These are phyloP conservation scores for Sitophilus oryzae DNA, from an alignment of 1,140 invertebrate genomes.

Conservation along the genomic window DNA sequence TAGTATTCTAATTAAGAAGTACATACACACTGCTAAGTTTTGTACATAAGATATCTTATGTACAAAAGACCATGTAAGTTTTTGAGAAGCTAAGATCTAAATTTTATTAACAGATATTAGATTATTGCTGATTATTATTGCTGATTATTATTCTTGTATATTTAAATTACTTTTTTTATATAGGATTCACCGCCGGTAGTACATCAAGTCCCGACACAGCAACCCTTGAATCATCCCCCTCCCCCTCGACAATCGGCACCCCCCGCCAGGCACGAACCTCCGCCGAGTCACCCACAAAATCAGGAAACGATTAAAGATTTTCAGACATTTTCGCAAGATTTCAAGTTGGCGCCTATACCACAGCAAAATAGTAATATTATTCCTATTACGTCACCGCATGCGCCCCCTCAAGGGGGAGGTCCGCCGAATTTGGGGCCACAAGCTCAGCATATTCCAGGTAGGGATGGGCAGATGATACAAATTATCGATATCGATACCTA, in stretches of 20 bases:
- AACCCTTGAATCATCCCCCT: background rate
- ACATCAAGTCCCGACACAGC: slow-evolving; percentile 2
- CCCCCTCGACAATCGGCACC: slow-evolving; percentile 21
- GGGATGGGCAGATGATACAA: too few relatives aligned
- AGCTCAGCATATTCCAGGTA: too few relatives aligned
- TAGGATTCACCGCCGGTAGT: background rate
- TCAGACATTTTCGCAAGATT: slow-evolving; percentile 50
- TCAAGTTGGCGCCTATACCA: slow-evolving; percentile 44
- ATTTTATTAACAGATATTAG: background rate
- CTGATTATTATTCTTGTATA: background rate
- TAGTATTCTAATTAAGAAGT: too few relatives aligned
- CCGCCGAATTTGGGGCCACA: too few relatives aligned
- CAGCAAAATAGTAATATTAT: background rate
- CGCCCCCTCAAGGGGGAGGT: slow-evolving; percentile 9
- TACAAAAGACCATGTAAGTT: too few relatives aligned
- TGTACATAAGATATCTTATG: too few relatives aligned
- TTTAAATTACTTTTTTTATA: background rate
- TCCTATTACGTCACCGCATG: slow-evolving; percentile 2
- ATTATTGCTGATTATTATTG: slow-evolving; percentile 1
- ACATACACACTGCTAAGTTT: too few relatives aligned
- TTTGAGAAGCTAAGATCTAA: too few relatives aligned
- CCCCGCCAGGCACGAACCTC: slow-evolving; percentile 38
- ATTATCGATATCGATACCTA: too few relatives aligned
- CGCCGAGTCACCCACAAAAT: slow-evolving; percentile 39
- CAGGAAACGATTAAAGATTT: slow-evolving; percentile 43